Conservation (phyloP, 2,113 vertebrate species). For the Galemys pyrenaicus region DNA sequence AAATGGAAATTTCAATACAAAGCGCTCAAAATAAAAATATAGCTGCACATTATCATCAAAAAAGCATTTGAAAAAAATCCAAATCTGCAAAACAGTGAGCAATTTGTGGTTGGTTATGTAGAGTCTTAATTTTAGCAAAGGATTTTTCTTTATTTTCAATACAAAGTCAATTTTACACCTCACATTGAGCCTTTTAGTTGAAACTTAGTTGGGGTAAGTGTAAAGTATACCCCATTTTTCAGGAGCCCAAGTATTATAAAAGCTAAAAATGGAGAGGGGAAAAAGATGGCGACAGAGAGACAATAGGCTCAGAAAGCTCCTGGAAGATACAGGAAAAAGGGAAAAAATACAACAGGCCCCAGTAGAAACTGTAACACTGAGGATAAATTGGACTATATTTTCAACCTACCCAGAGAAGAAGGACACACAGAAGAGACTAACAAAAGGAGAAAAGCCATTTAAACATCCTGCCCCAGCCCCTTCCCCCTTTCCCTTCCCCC, state of each 20-base stretch:
- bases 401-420: no score
- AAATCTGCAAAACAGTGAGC: neutral
- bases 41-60: neutral
- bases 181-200: neutral
- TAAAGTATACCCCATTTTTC: slow-evolving; percentile 21
- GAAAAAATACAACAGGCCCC: no score
- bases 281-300: no score
- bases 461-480: no score
- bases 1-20: slow-evolving; percentile 15
- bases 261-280: slow-evolving; percentile 2
- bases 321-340: no score
- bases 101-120: neutral
- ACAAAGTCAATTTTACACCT: neutral
- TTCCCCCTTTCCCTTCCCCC: no score
- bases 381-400: no score
- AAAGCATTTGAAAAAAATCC: neutral
- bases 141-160: slow-evolving; percentile 40
- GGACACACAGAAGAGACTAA: no score
- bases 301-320: no score
- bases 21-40: slow-evolving; percentile 38
- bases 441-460: no score
- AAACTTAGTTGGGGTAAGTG: slow-evolving; percentile 40
- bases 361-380: no score
- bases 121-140: neutral
- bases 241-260: slow-evolving; percentile 14